Evolutionary conservation across 53 echinoderm and acorn worm species (phyloP).

Genomic region (Paracentrotus lividus): DNA sequence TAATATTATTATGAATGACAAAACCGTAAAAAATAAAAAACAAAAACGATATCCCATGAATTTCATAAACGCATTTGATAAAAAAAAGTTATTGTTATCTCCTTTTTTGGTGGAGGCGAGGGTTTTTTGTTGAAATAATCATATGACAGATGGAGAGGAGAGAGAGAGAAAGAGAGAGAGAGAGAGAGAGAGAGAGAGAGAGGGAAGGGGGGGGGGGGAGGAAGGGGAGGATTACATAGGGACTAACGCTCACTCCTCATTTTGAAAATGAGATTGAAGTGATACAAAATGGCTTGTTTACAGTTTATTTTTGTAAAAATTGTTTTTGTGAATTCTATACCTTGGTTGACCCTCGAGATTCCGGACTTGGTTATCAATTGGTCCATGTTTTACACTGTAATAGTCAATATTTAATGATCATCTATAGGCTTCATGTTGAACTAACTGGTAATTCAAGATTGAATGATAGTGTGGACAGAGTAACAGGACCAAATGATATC

Average conservation of each 20-base stretch:
- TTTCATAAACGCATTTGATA: background rate
- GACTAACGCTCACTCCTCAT: too few relatives aligned
- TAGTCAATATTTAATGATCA: background rate
- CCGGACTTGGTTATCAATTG: background rate
- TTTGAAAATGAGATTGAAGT: too few relatives aligned
- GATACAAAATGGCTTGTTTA: too few relatives aligned
- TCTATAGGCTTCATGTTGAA: background rate
- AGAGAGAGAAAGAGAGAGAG: background rate
- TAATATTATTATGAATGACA: too few relatives aligned
- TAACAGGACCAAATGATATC: background rate
- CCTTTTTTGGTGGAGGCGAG: too few relatives aligned
- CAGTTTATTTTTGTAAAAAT: too few relatives aligned
- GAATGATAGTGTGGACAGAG: slow-evolving; percentile 16
- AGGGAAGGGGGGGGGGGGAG: background rate
- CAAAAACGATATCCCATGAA: background rate
- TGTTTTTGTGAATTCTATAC: background rate
- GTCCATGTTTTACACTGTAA: background rate
- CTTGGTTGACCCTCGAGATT: too few relatives aligned
- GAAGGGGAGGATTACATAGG: too few relatives aligned
- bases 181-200: background rate
- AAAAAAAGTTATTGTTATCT: background rate
- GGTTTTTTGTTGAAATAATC: background rate
- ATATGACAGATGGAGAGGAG: background rate
- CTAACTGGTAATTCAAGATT: background rate
- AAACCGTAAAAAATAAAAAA: too few relatives aligned